A percentile compares a stretch with the other conserved stretches of the same genome.
phyloP scores from a whole-genome alignment of 64 coral and sea anemone species.

The Catalaphyllia jardinei region DNA sequence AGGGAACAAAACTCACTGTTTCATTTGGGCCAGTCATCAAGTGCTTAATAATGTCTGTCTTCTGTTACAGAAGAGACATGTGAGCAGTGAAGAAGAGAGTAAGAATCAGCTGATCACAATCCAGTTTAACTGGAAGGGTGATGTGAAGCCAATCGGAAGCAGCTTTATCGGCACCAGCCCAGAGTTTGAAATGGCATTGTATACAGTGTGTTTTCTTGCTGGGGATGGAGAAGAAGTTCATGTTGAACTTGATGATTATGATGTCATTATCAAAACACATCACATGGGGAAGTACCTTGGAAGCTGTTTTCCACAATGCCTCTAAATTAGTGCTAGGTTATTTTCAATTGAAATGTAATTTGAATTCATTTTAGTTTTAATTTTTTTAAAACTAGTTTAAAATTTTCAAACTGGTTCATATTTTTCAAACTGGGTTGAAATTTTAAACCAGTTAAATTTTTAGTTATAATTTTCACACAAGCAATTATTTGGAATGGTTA shows the following conservation, averaged over 20 bases:
- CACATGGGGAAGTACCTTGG: conserved; percentile 35
- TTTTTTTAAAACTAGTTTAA: too few species aligned
- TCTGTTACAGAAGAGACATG: neutral
- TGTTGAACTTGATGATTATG: conserved; percentile 88
- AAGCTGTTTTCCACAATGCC: conserved; percentile 39
- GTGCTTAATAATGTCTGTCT: too few species aligned
- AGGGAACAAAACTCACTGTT: neutral
- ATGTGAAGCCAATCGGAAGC: conserved; percentile 87
- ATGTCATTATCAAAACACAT: conserved; percentile 65
- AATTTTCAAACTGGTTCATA: too few species aligned
- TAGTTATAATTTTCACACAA: too few species aligned
- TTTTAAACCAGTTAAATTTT: too few species aligned
- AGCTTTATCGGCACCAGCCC: conserved; percentile 97
- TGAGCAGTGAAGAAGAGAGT: conserved; percentile 54
- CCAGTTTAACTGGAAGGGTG: conserved; percentile 91
- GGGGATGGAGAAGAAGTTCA: conserved; percentile 74
- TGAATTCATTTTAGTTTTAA: neutral
- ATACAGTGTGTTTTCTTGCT: conserved; percentile 91
- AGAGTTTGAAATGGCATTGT: conserved; percentile 96
- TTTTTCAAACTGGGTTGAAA: too few species aligned
- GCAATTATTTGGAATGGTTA: too few species aligned
- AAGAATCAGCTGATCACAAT: conserved; percentile 85
- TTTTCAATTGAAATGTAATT: neutral
- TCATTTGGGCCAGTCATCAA: neutral
- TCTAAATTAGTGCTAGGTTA: neutral